phyloP scores from a whole-genome alignment of 2,888 invertebrate species.

The Drepana falcataria region DNA sequence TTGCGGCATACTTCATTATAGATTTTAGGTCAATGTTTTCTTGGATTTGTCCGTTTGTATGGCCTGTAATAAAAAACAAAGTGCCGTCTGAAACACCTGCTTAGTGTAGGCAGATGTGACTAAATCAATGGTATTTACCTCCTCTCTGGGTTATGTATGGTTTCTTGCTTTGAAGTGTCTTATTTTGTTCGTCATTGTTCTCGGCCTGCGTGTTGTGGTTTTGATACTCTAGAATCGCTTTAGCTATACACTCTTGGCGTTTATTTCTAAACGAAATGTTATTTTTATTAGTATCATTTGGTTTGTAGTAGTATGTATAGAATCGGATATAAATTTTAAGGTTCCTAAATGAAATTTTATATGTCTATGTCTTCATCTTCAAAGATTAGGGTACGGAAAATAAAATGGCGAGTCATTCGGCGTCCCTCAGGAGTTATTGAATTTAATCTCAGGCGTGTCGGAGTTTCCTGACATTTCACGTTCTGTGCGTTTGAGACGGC shows the following conservation, averaged over 20 bases:
- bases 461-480: too few relatives aligned
- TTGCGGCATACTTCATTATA: background rate
- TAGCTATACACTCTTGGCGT: slow-evolving; percentile 22
- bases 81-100: too few relatives aligned
- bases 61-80: background rate
- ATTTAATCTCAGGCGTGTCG: too few relatives aligned
- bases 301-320: background rate
- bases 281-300: background rate
- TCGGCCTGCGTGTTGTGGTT: background rate
- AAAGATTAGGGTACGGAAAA: too few relatives aligned
- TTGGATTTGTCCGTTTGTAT: background rate
- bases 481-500: too few relatives aligned
- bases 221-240: slow-evolving; percentile 1
- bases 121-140: background rate
- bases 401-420: too few relatives aligned
- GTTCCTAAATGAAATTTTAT: too few relatives aligned
- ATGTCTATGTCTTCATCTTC: too few relatives aligned
- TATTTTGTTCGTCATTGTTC: slow-evolving; percentile 6
- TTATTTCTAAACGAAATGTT: slow-evolving; percentile 14
- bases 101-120: too few relatives aligned
- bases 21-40: background rate
- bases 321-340: background rate
- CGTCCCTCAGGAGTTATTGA: too few relatives aligned
- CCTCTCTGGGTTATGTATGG: background rate
- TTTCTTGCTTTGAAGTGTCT: slow-evolving; percentile 5